These are phyloP conservation scores for Anthophora plumipes DNA, from an alignment of 2,888 invertebrate genomes.

Conservation along the genomic window DNA sequence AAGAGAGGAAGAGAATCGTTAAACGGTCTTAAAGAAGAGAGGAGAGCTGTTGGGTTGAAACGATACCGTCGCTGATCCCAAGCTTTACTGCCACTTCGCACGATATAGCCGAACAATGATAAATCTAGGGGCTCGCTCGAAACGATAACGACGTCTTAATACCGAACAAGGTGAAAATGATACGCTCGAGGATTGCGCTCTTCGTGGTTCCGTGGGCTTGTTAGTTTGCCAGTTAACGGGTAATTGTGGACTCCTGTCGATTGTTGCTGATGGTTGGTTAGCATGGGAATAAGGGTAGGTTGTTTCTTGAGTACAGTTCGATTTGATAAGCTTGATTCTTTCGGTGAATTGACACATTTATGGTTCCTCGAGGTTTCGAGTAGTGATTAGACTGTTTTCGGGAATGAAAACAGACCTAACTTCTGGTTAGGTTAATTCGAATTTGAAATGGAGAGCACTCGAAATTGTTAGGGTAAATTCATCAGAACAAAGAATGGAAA, in stretches of 20 bases:
- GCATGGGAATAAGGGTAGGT: too few relatives aligned
- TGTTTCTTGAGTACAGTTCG: too few relatives aligned
- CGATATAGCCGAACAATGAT: slow-evolving; percentile 32
- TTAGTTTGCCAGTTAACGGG: background rate
- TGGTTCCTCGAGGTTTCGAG: too few relatives aligned
- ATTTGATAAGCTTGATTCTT: too few relatives aligned
- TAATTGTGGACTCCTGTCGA: background rate
- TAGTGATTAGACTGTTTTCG: too few relatives aligned
- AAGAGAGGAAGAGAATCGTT: slow-evolving; percentile 4
- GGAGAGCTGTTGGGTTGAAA: background rate
- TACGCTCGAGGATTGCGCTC: slow-evolving; percentile 9
- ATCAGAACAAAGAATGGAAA: too few relatives aligned
- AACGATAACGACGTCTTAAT: slow-evolving; percentile 49
- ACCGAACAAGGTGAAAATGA: background rate
- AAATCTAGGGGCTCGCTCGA: slow-evolving; percentile 23
- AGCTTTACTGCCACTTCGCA: slow-evolving; percentile 42
- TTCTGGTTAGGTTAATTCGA: too few relatives aligned
- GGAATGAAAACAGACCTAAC: too few relatives aligned
- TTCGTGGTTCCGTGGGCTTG: background rate
- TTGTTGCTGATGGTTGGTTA: too few relatives aligned
- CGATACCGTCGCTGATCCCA: slow-evolving; percentile 27
- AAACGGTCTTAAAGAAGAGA: slow-evolving; percentile 26
- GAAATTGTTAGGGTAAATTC: too few relatives aligned
- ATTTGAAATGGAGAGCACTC: too few relatives aligned
- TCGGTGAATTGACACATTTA: too few relatives aligned